phyloP scores from a whole-genome alignment of 2,888 invertebrate genomes.

The Rosalia funebris region DNA sequence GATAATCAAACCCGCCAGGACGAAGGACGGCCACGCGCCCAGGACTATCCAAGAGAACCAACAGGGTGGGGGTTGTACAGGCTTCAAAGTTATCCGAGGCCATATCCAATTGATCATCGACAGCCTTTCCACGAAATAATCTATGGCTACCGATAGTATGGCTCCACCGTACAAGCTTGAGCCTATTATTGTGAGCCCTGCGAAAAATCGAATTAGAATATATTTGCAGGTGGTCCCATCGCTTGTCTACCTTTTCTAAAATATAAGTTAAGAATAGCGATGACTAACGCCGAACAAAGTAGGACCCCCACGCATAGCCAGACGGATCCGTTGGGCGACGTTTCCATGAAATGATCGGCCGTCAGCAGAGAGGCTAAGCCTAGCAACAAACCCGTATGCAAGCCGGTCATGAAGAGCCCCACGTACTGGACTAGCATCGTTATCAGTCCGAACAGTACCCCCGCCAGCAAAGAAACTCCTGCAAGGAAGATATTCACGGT shows the following conservation, averaged over 20 bases:
- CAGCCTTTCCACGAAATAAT: conserved; percentile 80
- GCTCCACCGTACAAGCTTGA: conserved; percentile 82
- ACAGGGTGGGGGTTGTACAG: conserved; percentile 70
- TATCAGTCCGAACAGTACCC: conserved; percentile 80
- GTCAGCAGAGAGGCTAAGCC: conserved; percentile 70
- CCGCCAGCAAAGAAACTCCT: conserved; percentile 79
- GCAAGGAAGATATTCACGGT: conserved; percentile 50
- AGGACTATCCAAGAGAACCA: conserved; percentile 80
- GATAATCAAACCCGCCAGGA: conserved; percentile 73
- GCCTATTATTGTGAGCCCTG: conserved; percentile 77
- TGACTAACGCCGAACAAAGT: conserved; percentile 74
- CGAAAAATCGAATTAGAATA: conserved; percentile 42
- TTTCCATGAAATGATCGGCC: conserved; percentile 71
- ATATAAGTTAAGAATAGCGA: conserved; percentile 77
- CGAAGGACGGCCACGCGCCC: conserved; percentile 77
- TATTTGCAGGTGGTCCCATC: no score
- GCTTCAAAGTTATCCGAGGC: conserved; percentile 72
- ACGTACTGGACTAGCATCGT: conserved; percentile 86
- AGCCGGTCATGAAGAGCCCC: conserved; percentile 83
- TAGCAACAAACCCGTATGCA: conserved; percentile 77
- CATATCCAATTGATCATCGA: conserved; percentile 78
- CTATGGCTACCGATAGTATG: conserved; percentile 74
- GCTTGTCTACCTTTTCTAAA: conserved; percentile 76
- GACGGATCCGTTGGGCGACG: conserved; percentile 66
- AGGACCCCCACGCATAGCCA: conserved; percentile 79